These are phyloP conservation scores for Drosophila nikananu DNA, from an alignment of 1,140 invertebrate genomes.

Conservation along the genomic window DNA sequence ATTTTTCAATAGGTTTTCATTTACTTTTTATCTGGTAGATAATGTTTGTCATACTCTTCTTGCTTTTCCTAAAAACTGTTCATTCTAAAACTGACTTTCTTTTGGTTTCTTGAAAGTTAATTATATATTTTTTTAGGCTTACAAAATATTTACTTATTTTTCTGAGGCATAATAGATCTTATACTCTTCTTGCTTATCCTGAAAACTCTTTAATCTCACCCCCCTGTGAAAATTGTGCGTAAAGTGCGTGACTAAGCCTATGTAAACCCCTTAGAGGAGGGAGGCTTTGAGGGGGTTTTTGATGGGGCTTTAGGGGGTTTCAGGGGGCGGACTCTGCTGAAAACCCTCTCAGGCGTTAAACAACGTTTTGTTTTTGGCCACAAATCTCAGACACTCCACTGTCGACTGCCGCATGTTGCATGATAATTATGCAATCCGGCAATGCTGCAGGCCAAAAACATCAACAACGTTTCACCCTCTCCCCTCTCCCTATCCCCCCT, in stretches of 20 bases:
- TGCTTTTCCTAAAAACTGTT: not conserved
- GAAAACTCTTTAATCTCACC: constrained; percentile 17
- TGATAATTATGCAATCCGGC: constrained; percentile 76
- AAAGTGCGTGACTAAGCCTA: constrained; percentile 63
- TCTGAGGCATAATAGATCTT: not conserved
- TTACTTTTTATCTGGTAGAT: not conserved
- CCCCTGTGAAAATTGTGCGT: constrained; percentile 55
- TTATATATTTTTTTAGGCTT: too few relatives aligned
- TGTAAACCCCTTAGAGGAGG: not conserved
- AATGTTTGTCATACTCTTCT: not conserved
- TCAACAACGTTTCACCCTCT: constrained; percentile 7
- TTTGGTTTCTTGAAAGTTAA: too few relatives aligned
- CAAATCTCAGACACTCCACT: constrained; percentile 60
- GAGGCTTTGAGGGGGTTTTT: too few relatives aligned
- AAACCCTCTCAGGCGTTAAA: constrained; percentile 54
- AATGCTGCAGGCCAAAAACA: constrained; percentile 56
- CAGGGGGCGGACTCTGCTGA: not conserved
- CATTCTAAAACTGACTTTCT: too few relatives aligned
- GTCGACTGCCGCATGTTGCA: constrained; percentile 67
- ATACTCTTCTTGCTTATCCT: not conserved
- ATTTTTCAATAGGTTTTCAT: not conserved
- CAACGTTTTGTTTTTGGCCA: constrained; percentile 68
- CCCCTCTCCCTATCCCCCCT: not conserved
- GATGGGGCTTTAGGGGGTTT: not conserved
- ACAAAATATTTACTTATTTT: not conserved